Evolutionary conservation across 2,888 invertebrate species (phyloP).

Genomic region (Drosophila algonquin): DNA sequence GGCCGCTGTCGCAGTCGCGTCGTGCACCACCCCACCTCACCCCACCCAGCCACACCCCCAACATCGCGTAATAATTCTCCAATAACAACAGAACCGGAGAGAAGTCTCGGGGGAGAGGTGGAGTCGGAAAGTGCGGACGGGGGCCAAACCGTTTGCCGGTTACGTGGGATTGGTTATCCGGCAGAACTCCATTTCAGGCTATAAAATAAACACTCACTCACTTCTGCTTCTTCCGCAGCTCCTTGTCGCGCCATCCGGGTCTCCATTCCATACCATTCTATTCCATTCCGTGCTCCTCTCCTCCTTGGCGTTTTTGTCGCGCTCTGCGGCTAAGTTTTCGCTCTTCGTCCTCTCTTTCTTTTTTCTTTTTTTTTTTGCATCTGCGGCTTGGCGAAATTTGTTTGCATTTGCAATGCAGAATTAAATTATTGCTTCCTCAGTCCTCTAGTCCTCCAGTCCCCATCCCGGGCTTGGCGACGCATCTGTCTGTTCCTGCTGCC

Average conservation of each 20-base stretch:
- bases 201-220: constrained; percentile 77
- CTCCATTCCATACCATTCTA: constrained; percentile 6
- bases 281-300: constrained; percentile 12
- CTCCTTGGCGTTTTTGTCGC: constrained; percentile 58
- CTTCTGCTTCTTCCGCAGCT: constrained; percentile 57
- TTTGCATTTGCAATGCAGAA: constrained; percentile 76
- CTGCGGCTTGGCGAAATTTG: constrained; percentile 74
- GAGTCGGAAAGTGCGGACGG: constrained; percentile 19
- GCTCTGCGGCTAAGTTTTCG: constrained; percentile 64
- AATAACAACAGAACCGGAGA: constrained; percentile 61
- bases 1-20: neutral
- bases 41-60: constrained; percentile 16
- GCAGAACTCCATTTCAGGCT: constrained; percentile 62
- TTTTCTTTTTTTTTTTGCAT: constrained; percentile 38
- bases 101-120: no score
- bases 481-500: constrained; percentile 33
- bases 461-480: constrained; percentile 44
- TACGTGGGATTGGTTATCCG: constrained; percentile 37
- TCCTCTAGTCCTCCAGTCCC: constrained; percentile 10
- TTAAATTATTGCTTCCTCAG: constrained; percentile 79
- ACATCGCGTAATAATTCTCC: constrained; percentile 71
- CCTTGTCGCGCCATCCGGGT: constrained; percentile 52
- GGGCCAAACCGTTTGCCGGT: constrained; percentile 56
- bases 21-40: no score
- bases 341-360: constrained; percentile 5